These are phyloP conservation scores for Sebastes reedi DNA, from an alignment of 2,797 vertebrate genomes.

Conservation along the genomic window DNA sequence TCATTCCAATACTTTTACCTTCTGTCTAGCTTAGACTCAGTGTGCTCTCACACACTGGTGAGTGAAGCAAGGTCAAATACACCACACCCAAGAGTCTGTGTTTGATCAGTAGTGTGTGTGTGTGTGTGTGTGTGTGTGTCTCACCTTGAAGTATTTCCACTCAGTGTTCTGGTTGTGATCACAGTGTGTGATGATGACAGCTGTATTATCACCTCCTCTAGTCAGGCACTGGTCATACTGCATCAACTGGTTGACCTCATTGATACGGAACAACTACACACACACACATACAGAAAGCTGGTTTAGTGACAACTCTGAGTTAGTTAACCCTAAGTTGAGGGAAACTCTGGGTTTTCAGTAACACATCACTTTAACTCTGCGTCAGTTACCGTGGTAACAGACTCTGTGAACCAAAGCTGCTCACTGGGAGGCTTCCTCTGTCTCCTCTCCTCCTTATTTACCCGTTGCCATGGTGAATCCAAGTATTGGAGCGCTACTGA, in stretches of 20 bases:
- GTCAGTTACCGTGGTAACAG: background rate
- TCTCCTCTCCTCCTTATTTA: too few species aligned
- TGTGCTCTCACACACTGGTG: background rate
- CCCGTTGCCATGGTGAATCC: too few species aligned
- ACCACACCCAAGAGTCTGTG: background rate
- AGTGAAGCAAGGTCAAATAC: background rate
- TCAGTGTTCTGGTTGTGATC: conserved; percentile 91
- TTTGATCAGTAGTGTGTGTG: background rate
- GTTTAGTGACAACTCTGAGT: background rate
- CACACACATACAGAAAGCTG: background rate
- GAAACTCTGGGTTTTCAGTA: background rate
- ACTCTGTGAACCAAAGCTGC: too few species aligned
- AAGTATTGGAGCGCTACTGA: too few species aligned
- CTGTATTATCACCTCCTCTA: conserved; percentile 86
- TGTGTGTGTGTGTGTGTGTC: background rate
- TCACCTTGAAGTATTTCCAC: conserved; percentile 98
- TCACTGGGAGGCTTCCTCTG: too few species aligned
- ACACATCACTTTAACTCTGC: background rate
- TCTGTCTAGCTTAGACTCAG: background rate
- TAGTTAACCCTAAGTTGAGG: background rate
- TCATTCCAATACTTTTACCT: background rate
- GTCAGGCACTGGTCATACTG: conserved; percentile 98
- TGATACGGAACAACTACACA: conserved; percentile 94
- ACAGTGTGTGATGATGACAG: conserved; percentile 93
- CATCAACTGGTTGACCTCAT: conserved; percentile 97